phyloP scores from a whole-genome alignment of 2,113 vertebrate species.

The Calidris pugnax region DNA sequence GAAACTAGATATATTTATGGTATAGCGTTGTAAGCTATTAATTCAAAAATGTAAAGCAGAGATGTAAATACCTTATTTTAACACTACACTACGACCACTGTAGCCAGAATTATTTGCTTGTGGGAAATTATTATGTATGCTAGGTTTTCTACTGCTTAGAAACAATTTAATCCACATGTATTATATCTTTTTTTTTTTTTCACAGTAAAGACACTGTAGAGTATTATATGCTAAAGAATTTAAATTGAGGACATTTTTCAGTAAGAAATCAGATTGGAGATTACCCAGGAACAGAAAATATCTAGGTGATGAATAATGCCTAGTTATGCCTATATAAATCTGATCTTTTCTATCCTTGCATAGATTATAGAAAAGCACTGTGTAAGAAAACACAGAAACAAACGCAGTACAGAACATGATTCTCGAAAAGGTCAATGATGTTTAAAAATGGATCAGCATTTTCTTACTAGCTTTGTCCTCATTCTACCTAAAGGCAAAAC shows the following conservation, averaged over 20 bases:
- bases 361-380: neutral
- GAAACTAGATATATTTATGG: conserved; percentile 54
- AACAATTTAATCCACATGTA: conserved; percentile 22
- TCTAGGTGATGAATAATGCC: neutral
- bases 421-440: neutral
- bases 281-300: neutral
- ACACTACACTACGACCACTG: neutral
- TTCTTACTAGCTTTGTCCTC: neutral
- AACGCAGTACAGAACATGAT: neutral
- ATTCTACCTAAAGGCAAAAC: neutral
- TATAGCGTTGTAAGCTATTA: conserved; percentile 33
- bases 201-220: neutral
- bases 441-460: neutral
- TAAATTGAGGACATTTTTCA: conserved; percentile 29
- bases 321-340: neutral
- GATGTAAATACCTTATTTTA: conserved; percentile 61
- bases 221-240: neutral
- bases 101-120: conserved; percentile 53
- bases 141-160: neutral
- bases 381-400: neutral
- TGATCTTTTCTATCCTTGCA: neutral
- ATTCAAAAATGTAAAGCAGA: conserved; percentile 48
- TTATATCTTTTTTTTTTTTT: neutral
- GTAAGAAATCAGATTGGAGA: neutral
- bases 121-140: conserved; percentile 25